Evolutionary conservation across 2,113 vertebrate species (phyloP), one percentile per base, ranked within the genome.

Genomic region (Oryzias javanicus): DNA sequence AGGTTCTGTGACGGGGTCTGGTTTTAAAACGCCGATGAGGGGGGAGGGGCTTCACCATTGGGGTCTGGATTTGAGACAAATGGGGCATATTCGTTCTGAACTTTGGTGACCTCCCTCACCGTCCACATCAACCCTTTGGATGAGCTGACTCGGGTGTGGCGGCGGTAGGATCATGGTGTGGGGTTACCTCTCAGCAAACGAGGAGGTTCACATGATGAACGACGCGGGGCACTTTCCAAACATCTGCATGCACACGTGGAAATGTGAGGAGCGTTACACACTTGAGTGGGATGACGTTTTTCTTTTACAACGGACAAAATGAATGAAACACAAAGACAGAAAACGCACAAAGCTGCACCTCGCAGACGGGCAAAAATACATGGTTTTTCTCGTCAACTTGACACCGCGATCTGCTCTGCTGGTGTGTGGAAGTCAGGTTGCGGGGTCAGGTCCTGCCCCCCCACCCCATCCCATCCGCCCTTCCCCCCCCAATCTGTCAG

Each of bases 401-500:
- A 91, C 83, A 86, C 82, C 83, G 78, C 78, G 72, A 83, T 90
- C 77, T 77, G 77, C 80, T 86, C 89, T 92, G 90, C 91, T 92
- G 92, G 91, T 92, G 90, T 88, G 90, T 90, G 86, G 88, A 92
- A 90, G 88, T 86, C 88, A 88, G 88, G 89, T 89, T 84, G 81
- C 47, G 72, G 88, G 87, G 76, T 90, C 76, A 60, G 78, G 71
- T 89, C 86, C 83, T 80, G 85, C 80, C 81, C 80, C 83, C 52
- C 72, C 65, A 85, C 74, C 29, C 29, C 29, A 35, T 35, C 29
- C 29, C n/a, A 29, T 10, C 7, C 29, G 8, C 0, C 29, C 8
- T 85, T 82, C 81, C 84, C 80, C 81, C 80, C 82, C 40, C 73
- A 64, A 85, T 74, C 90, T 83, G 84, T 92, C 89, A 90, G 89